Base-by-base conservation (phyloP, 1,140 invertebrate species). In the Anoplophora glabripennis region DNA sequence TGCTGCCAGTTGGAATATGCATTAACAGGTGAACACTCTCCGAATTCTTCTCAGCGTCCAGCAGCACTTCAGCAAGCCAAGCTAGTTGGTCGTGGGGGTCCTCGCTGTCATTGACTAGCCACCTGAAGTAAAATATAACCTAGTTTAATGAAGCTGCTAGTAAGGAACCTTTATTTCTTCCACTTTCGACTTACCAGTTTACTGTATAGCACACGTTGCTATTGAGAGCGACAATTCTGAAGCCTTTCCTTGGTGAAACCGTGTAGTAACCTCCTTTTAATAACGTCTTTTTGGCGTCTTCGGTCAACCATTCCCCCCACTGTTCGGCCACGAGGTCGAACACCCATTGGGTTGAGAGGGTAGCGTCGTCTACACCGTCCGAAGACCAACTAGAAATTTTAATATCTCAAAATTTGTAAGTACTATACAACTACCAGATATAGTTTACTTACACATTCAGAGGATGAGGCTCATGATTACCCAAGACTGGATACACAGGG, bases 381-480 rank as follows among this genome's bases (percentile, higher is more conserved):
- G 21, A 28, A 21, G 68, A 42, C 35, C 44, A 68, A 18, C 68
- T 70, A 53, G 21, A 38, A 53, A n/a, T 7, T 34, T 0, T n/a
- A 14, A 57, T 83, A 79, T 5, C 79, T 72, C 1, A 47, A n/a
- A 47, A 17, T 56, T 15, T 34, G 14, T 1, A n/a, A 37, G 36
- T 37, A 9, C 11, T 14, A 11, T 14, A n/a, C n/a, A n/a, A n/a
- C n/a, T n/a, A n/a, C n/a, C 8, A 14, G 11, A 40, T 9, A 40
- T 40, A 14, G 9, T 40, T 28, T 49, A 78, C 81, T 84, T 79
- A 92, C 88, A 86, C 83, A 77, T 96, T 94, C 7, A 90, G 78
- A 4, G 93, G 93, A 76, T 90, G 84, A 41, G 90, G 82, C 76
- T 97, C 94, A 67, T 97, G 94, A 72, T 97, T 97, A 41, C 93